Evolutionary conservation across 2,113 vertebrate genomes (phyloP).

Genomic region (Emydocephalus ijimae): DNA sequence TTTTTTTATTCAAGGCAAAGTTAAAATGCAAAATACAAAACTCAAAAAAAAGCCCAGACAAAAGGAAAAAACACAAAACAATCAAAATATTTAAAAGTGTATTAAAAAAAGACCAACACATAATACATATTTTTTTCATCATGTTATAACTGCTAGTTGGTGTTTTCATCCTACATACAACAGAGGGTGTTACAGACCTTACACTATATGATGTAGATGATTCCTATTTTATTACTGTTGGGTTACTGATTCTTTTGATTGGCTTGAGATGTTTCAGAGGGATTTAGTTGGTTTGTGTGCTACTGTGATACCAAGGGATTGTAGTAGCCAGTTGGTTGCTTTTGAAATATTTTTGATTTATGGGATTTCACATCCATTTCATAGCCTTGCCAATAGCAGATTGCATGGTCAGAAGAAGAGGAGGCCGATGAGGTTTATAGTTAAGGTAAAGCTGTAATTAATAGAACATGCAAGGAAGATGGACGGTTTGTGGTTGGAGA

Average conservation of each 20-base stretch:
- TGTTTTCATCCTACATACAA: neutral
- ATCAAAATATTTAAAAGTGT: neutral
- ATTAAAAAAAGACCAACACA: neutral
- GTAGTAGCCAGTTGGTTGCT: neutral
- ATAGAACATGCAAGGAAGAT: neutral
- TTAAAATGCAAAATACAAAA: neutral
- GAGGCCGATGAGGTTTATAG: neutral
- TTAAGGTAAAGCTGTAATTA: neutral
- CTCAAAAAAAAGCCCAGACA: neutral
- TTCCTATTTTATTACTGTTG: neutral
- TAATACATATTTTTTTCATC: neutral
- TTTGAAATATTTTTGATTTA: neutral
- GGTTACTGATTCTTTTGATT: neutral
- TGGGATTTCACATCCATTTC: neutral
- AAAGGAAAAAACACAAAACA: neutral
- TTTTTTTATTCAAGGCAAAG: neutral
- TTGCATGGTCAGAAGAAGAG: neutral
- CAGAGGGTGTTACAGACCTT: neutral
- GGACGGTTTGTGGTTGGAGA: neutral
- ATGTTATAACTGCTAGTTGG: neutral
- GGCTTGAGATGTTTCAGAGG: neutral
- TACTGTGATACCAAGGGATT: neutral
- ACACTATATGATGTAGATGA: neutral
- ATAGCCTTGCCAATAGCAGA: neutral
- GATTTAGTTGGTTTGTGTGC: neutral